A percentile compares a stretch with the other conserved stretches of the same genome.
These are phyloP conservation scores for Sinonovacula constricta DNA, from an alignment of 1,140 invertebrate species.

Conservation along the genomic window DNA sequence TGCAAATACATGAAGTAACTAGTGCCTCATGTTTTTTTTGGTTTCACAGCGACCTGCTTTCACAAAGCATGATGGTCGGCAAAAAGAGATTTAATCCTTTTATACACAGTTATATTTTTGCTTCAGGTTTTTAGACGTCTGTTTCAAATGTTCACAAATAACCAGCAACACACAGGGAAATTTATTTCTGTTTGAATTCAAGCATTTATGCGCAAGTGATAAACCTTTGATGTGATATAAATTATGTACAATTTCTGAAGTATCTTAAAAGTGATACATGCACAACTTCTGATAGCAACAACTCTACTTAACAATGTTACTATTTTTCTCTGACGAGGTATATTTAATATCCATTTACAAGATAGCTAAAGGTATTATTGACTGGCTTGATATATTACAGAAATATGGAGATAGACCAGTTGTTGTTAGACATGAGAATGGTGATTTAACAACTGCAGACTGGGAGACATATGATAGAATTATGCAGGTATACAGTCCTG, in stretches of 20 bases:
- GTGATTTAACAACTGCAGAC: conserved; percentile 87
- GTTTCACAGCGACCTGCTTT: too few relatives aligned
- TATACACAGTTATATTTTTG: too few relatives aligned
- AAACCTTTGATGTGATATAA: neutral
- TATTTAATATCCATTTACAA: neutral
- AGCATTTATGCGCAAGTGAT: neutral
- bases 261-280: neutral
- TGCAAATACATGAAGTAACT: neutral
- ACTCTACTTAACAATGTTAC: neutral
- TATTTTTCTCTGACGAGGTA: too few relatives aligned
- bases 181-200: neutral
- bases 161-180: neutral
- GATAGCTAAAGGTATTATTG: neutral
- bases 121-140: too few relatives aligned
- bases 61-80: too few relatives aligned
- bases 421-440: conserved; percentile 91
- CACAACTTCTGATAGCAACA: neutral
- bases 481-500: conserved; percentile 92
- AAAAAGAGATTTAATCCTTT: too few relatives aligned
- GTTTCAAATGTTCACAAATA: neutral
- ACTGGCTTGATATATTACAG: conserved; percentile 1
- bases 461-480: conserved; percentile 88
- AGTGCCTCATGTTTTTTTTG: neutral
- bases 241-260: neutral
- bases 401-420: conserved; percentile 84